A percentile compares a stretch with the other conserved stretches of the same genome.
phyloP scores from a whole-genome alignment of 2,797 vertebrate species.

The Paedocypris micromegethes region DNA sequence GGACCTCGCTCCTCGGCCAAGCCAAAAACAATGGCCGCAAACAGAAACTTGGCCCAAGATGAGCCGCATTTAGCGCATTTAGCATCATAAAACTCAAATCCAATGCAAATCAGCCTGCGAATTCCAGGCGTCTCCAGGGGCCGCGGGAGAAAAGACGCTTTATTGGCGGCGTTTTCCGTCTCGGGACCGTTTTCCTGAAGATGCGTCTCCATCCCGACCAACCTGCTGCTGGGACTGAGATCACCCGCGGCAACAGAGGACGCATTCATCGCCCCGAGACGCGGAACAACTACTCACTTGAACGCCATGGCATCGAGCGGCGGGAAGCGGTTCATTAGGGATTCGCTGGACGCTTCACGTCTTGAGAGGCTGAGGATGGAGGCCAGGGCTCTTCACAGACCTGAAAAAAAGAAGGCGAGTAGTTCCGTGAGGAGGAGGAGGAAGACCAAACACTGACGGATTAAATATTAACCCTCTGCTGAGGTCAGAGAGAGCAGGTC shows the following conservation, averaged over 20 bases:
- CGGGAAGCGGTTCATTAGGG: slow-evolving; percentile 68
- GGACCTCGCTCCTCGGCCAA: slow-evolving; percentile 12
- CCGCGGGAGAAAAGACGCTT: slow-evolving; percentile 57
- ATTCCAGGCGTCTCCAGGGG: slow-evolving; percentile 59
- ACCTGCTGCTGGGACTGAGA: slow-evolving; percentile 46
- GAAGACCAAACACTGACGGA: neutral
- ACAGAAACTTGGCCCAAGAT: neutral
- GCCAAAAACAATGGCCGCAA: slow-evolving; percentile 10
- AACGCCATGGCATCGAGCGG: slow-evolving; percentile 70
- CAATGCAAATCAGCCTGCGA: slow-evolving; percentile 71
- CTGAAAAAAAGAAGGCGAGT: slow-evolving; percentile 46
- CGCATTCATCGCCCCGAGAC: slow-evolving; percentile 27
- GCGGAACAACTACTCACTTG: slow-evolving; percentile 67
- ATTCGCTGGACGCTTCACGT: slow-evolving; percentile 50
- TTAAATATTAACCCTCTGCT: no score
- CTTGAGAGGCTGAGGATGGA: slow-evolving; percentile 33
- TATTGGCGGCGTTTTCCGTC: slow-evolving; percentile 44
- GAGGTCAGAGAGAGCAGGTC: no score
- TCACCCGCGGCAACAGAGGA: slow-evolving; percentile 47
- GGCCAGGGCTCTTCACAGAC: slow-evolving; percentile 30
- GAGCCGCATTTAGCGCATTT: slow-evolving; percentile 16
- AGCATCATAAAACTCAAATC: slow-evolving; percentile 56
- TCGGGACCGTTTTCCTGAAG: slow-evolving; percentile 11
- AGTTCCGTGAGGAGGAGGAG: slow-evolving; percentile 18
- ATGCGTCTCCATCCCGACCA: slow-evolving; percentile 18